Evolutionary conservation across 2,113 vertebrate species (phyloP), one percentile per base, ranked within the genome.

Genomic region (Lates calcarifer): DNA sequence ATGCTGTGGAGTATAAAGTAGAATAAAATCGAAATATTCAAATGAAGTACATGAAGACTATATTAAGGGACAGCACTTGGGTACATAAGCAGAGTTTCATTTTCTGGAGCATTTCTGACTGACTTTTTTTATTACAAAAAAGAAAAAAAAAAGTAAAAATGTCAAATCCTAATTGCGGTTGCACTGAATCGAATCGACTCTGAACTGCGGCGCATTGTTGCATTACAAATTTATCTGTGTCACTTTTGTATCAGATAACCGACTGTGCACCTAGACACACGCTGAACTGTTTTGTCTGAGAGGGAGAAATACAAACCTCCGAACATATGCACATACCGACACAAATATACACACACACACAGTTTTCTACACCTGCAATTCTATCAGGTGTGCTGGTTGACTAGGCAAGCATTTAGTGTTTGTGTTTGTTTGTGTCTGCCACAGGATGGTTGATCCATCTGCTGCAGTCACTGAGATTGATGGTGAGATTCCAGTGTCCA

Each of bases 391-490:
- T 64, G 71, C 61, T 57, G 82, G 69, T 60, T 74, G 86, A 83
- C 57, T 80, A 72, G 74, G 75, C 56, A 66, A 76, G 68, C 61
- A 15, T 77, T 84, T 77, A 39, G 39, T 66, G 56, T 82, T 51
- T 79, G 56, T 64, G 49, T 82, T 57, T 81, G 73, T 77, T 53
- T 80, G 74, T 71, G 66, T 87, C 64, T 49, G 63, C 70, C 63
- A 67, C 53, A 66, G 78, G 39, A 77, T 63, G 80, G 65, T 67
- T 53, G 41, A 80, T 87, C 82, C 85, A 92, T 91, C 88, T 84
- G 90, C 81, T 82, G 76, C 77, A 71, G 69, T 82, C 78, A 49
- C 77, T 17, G 41, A 85, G 82, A 84, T 72, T 77, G 72, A 84
- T 72, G 77, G 61, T 41, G 60, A 69, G 83, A 81, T 55, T 72